Evolutionary conservation across 2,113 vertebrate species (phyloP), one percentile per base, ranked within the genome.

Genomic region (Eurypyga helias): DNA sequence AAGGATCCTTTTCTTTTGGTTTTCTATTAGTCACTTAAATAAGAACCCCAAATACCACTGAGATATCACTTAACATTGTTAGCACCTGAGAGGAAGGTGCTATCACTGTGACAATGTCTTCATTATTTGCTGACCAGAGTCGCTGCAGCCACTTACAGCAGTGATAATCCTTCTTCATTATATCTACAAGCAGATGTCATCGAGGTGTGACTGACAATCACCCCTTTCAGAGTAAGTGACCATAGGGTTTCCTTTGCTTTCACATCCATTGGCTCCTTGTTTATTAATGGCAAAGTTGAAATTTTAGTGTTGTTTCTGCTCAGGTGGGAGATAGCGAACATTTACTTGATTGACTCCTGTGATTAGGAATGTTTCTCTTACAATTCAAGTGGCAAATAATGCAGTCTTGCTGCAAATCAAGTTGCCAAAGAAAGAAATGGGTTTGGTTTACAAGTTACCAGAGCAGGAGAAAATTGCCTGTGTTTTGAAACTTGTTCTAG

Each of bases 151-250:
- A 83, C 71, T 95, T 86, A 51, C 21, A 92, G 87, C 97, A 97
- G 96, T 88, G 96, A 98, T 96, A 98, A 99, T 98, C 98, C 97
- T 98, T 98, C 98, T 98, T 99, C 98, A 98, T 98, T 98, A 98
- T 97, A 98, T 48, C 93, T 96, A 97, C 98, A 97, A 98, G 97
- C 98, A 98, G 97, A 97, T 98, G 96, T 98, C 98, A 97, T 91
- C 14, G 45, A 97, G 96, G 96, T 98, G 97, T 97, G 97, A 98
- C 96, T 98, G 95, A 97, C 98, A 98, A 98, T 98, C 98, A 98
- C 95, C 97, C 94, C 73, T 97, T 96, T 92, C 83, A 91, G 61
- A 76, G 57, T 55, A 96, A 97, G 96, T 72, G 97, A 97, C 98
- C 97, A 94, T 91, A 82, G 96, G 96, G 84, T 96, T 97, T 91